Conservation (phyloP, 2,888 invertebrate genomes). For the Thecocarcelia acutangulata region DNA sequence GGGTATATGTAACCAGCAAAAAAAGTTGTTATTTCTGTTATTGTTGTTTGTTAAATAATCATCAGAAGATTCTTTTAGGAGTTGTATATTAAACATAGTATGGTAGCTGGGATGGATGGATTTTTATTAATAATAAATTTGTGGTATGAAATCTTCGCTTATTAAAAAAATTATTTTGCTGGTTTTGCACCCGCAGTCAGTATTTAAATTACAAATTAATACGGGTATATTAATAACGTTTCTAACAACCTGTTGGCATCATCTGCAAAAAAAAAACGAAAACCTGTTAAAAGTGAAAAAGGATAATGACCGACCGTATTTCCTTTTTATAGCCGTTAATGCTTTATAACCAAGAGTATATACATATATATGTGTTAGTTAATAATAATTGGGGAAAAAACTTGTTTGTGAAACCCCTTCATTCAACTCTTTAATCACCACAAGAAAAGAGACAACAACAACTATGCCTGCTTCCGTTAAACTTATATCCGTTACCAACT, state of each 20-base stretch:
- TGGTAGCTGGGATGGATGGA: too few species aligned
- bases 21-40: too few species aligned
- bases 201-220: background rate
- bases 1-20: too few species aligned
- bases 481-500: conserved; percentile 50
- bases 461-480: conserved; percentile 47
- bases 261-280: background rate
- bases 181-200: background rate
- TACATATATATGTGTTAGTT: background rate
- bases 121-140: too few species aligned
- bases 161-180: background rate
- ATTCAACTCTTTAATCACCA: background rate
- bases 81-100: too few species aligned
- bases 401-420: conserved; percentile 1
- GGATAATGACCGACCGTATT: too few species aligned
- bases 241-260: conserved; percentile 16
- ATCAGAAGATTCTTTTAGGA: too few species aligned
- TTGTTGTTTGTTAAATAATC: too few species aligned
- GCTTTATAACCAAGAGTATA: background rate
- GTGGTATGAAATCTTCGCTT: too few species aligned
- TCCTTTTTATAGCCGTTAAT: too few species aligned
- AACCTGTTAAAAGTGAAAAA: background rate
- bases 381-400: background rate
- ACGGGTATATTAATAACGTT: background rate
- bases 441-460: conserved; percentile 7